Evolutionary conservation across 2,113 vertebrate genomes (phyloP).

Genomic region (Gymnocephalus cernua): DNA sequence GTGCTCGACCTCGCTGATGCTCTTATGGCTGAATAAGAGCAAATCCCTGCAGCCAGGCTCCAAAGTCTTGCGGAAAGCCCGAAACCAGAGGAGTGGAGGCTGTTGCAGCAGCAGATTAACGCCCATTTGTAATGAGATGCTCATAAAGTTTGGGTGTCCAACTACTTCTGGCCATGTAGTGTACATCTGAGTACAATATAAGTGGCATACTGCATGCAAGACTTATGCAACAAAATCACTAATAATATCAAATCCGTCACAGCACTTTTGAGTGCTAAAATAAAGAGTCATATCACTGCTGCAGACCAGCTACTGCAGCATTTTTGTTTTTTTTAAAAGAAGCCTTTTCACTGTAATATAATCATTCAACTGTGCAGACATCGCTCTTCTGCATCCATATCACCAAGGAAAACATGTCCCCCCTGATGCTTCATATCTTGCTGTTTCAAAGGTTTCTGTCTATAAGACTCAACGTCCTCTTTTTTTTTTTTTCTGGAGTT

Average conservation of each 20-base stretch:
- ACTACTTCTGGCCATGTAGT: too few species aligned
- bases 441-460: constrained; percentile 46
- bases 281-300: not conserved
- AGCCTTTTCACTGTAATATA: not conserved
- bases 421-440: constrained; percentile 18
- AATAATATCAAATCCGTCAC: not conserved
- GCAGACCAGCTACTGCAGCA: constrained; percentile 7
- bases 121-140: not conserved
- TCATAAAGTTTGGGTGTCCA: not conserved
- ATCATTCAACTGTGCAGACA: constrained; percentile 5
- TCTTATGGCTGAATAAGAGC: constrained; percentile 1
- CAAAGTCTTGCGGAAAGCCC: not conserved
- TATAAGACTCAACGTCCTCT: not conserved
- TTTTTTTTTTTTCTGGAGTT: constrained; percentile 10
- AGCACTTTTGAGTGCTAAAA: not conserved
- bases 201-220: not conserved
- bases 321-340: constrained; percentile 13
- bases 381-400: constrained; percentile 24
- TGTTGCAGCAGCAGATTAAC: not conserved
- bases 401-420: constrained; percentile 19
- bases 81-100: not conserved
- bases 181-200: too few species aligned
- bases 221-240: not conserved
- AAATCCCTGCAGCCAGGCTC: not conserved
- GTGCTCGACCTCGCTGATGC: not conserved